These are phyloP conservation scores for Fringilla coelebs DNA, from an alignment of 2,797 vertebrate species.

Conservation along the genomic window DNA sequence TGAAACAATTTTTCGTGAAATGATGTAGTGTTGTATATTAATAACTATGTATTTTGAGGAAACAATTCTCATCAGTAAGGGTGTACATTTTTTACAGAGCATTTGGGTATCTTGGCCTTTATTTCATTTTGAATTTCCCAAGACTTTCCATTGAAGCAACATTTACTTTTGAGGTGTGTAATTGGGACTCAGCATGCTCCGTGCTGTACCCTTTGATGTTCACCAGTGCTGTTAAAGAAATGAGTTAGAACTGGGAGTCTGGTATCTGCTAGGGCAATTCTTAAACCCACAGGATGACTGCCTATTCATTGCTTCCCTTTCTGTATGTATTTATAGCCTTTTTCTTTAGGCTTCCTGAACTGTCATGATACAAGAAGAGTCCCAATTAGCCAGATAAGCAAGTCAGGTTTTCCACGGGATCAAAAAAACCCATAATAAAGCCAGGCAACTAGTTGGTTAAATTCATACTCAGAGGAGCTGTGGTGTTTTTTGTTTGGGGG, in stretches of 20 bases:
- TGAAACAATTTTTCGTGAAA: not conserved
- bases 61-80: not conserved
- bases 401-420: not conserved
- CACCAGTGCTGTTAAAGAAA: slow-evolving; percentile 65
- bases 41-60: not conserved
- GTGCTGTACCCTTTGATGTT: slow-evolving; percentile 66
- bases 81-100: slow-evolving; percentile 4
- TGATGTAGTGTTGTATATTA: not conserved
- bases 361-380: not conserved
- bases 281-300: slow-evolving; percentile 19
- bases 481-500: not conserved
- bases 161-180: slow-evolving; percentile 71
- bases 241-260: slow-evolving; percentile 43
- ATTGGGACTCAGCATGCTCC: slow-evolving; percentile 63
- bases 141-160: slow-evolving; percentile 53
- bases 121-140: slow-evolving; percentile 65
- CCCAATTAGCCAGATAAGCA: slow-evolving; percentile 36
- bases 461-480: not conserved
- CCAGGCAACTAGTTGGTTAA: not conserved
- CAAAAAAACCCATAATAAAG: slow-evolving; percentile 2
- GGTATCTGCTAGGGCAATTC: slow-evolving; percentile 58
- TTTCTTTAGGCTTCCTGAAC: slow-evolving; percentile 19
- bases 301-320: not conserved
- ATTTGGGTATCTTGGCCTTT: slow-evolving; percentile 41
- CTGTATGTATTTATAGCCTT: not conserved